Percentiles rank a stretch among this genome's conserved stretches.
phyloP scores from a whole-genome alignment of 92 coral and sea anemone genomes.

The Desmophyllum pertusum region DNA sequence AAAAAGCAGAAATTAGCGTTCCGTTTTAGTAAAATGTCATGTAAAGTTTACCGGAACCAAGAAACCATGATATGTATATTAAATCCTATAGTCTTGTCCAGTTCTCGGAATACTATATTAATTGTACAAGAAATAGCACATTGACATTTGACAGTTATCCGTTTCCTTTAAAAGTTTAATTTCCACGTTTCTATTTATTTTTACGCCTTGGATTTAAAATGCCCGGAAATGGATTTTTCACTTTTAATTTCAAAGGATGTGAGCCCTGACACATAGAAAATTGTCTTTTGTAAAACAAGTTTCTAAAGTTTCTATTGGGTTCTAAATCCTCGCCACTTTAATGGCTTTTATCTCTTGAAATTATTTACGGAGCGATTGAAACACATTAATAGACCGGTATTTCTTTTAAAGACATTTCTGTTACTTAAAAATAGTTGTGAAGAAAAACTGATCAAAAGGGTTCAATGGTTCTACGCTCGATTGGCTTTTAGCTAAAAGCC shows the following conservation, averaged over 20 bases:
- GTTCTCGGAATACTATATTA: neutral
- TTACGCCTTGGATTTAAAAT: neutral
- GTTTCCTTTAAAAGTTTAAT: constrained; percentile 21
- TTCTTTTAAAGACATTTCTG: constrained; percentile 12
- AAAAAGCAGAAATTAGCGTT: neutral
- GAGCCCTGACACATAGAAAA: neutral
- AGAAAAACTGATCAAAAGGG: neutral
- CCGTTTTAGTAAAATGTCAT: neutral
- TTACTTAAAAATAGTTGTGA: constrained; percentile 10
- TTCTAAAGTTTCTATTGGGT: neutral
- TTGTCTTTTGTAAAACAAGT: neutral
- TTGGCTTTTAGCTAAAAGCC: neutral
- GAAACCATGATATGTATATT: neutral
- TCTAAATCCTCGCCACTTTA: neutral
- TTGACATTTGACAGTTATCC: constrained; percentile 16
- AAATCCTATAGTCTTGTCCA: neutral
- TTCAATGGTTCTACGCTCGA: neutral
- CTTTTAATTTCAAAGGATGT: neutral
- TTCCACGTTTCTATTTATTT: constrained; percentile 18
- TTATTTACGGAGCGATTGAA: neutral
- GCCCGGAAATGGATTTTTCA: constrained; percentile 35
- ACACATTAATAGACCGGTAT: neutral
- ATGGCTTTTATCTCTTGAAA: constrained; percentile 5
- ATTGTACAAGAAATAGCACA: neutral
- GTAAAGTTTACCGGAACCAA: neutral